Conservation (phyloP, 2,888 invertebrate species). For the Carcina quercana region DNA sequence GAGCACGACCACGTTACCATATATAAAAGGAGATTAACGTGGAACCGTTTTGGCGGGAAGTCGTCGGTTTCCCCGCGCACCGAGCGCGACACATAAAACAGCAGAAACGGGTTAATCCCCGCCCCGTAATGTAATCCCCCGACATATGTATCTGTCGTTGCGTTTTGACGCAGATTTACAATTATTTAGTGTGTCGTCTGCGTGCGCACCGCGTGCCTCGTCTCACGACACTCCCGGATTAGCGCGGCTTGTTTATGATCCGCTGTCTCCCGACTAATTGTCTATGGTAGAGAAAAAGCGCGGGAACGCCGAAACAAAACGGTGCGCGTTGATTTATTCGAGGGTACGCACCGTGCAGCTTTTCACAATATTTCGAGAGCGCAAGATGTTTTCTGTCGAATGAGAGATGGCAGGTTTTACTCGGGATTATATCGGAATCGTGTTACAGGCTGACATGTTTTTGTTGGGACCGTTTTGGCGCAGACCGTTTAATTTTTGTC, state of each 20-base stretch:
- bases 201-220: conserved; percentile 53
- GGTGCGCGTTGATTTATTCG: conserved; percentile 54
- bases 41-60: conserved; percentile 57
- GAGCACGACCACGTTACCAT: conserved; percentile 40
- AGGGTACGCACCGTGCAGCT: conserved; percentile 39
- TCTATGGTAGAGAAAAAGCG: conserved; percentile 49
- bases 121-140: conserved; percentile 60
- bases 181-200: conserved; percentile 64
- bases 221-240: conserved; percentile 63
- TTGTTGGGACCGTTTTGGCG: conserved; percentile 47
- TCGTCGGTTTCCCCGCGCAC: conserved; percentile 47
- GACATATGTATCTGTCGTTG: conserved; percentile 70
- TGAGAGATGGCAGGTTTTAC: conserved; percentile 48
- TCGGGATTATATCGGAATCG: conserved; percentile 46
- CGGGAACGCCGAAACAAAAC: conserved; percentile 50
- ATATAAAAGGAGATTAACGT: conserved; percentile 58
- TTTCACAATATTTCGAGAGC: conserved; percentile 59
- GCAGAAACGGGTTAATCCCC: conserved; percentile 65
- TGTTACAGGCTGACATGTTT: conserved; percentile 43
- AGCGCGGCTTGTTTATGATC: conserved; percentile 60
- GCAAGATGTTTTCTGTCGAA: conserved; percentile 67
- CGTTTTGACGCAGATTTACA: conserved; percentile 74
- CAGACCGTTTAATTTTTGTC: conserved; percentile 24
- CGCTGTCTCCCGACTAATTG: conserved; percentile 53
- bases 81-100: conserved; percentile 41